Conservation (phyloP, 2,888 invertebrate genomes). For the Neocrepidodera transversa region DNA sequence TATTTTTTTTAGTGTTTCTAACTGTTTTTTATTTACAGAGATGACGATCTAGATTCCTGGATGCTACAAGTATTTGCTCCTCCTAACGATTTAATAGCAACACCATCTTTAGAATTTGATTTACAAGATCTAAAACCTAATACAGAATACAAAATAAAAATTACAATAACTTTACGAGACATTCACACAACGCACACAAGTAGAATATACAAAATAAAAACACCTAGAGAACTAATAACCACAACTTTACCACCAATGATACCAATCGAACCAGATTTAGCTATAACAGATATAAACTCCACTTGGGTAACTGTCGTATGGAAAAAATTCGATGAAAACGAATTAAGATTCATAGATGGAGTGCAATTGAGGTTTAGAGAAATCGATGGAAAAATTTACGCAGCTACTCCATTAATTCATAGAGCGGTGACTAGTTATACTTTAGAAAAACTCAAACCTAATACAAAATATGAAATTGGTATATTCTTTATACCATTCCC, state of each 20-base stretch:
- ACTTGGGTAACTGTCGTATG: conserved; percentile 81
- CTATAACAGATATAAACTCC: conserved; percentile 77
- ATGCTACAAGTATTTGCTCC: conserved; percentile 86
- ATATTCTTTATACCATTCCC: conserved; percentile 85
- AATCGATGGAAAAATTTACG: conserved; percentile 81
- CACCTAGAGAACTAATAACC: conserved; percentile 64
- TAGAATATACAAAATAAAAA: conserved; percentile 76
- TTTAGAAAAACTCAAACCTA: conserved; percentile 79
- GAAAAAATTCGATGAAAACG: conserved; percentile 82
- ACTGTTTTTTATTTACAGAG: conserved; percentile 33
- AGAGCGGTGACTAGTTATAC: conserved; percentile 79
- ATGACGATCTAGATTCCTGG: conserved; percentile 76
- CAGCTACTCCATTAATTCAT: conserved; percentile 85
- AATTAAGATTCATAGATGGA: conserved; percentile 79
- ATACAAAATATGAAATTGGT: conserved; percentile 82
- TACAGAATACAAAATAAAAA: conserved; percentile 83
- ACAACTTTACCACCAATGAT: conserved; percentile 68
- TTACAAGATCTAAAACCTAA: conserved; percentile 78
- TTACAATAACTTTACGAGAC: conserved; percentile 79
- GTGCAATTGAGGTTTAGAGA: conserved; percentile 87
- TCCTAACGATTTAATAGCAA: conserved; percentile 84
- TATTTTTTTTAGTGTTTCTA: no score
- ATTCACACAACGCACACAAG: conserved; percentile 81
- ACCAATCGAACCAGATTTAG: conserved; percentile 75
- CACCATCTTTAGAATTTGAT: conserved; percentile 85